Conservation (phyloP, 2,113 vertebrate species). For the Xyrauchen texanus region DNA sequence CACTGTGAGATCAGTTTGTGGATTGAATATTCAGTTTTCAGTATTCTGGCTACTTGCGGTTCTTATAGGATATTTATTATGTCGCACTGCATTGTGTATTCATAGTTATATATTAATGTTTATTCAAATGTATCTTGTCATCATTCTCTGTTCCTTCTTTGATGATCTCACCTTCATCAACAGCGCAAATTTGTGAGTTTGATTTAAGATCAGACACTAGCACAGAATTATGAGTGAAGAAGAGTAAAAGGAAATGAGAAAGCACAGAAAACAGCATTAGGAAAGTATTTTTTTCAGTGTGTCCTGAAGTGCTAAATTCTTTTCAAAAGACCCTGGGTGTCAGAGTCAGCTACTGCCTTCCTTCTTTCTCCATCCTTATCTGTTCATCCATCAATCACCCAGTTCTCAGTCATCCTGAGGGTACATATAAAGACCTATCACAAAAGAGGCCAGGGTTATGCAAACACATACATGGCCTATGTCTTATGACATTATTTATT, state of each 20-base stretch:
- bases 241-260: background rate
- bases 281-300: background rate
- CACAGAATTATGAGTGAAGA: background rate
- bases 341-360: background rate
- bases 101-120: no score
- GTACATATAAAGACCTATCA: conserved; percentile 4
- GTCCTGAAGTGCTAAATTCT: background rate
- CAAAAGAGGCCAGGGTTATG: conserved; percentile 30
- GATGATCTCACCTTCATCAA: background rate
- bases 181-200: background rate
- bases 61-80: no score
- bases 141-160: no score
- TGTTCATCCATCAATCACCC: conserved; percentile 19
- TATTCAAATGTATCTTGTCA: no score
- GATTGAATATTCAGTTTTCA: no score
- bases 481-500: background rate
- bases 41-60: no score
- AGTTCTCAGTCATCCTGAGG: conserved; percentile 16
- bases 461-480: conserved; percentile 11
- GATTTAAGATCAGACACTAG: background rate
- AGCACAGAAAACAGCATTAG: background rate
- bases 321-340: background rate
- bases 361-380: conserved; percentile 2
- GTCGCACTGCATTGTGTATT: no score
- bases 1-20: no score